Percentiles rank a stretch among this genome's conserved stretches.
phyloP scores from a whole-genome alignment of 2,797 vertebrate genomes.

The Sternarchorhynchus goeldii region DNA sequence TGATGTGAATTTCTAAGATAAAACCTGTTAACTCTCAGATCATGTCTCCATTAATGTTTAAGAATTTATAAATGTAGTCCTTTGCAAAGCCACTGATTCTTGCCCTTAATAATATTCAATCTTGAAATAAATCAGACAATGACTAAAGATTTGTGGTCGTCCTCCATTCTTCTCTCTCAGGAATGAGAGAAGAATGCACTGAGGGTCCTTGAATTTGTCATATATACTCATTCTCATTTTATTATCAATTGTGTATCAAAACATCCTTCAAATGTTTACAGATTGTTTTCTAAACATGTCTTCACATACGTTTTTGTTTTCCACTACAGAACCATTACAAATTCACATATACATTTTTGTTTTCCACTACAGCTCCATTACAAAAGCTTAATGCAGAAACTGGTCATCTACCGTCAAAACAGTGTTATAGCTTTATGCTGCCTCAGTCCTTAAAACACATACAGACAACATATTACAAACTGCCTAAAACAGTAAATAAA shows the following conservation, averaged over 20 bases:
- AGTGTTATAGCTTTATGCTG: not conserved
- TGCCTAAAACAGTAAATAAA: not conserved
- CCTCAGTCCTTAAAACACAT: not conserved
- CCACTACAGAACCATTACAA: not conserved
- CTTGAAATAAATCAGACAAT: constrained; percentile 43
- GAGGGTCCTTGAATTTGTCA: not conserved
- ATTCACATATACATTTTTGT: constrained; percentile 3
- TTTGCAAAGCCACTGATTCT: constrained; percentile 1
- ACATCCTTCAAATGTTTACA: constrained; percentile 9
- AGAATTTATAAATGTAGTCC: constrained; percentile 20
- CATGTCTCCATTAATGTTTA: constrained; percentile 3
- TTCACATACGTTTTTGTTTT: not conserved
- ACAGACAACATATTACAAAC: not conserved
- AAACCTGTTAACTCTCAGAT: constrained; percentile 14
- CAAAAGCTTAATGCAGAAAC: not conserved
- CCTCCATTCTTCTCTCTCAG: not conserved
- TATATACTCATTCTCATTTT: not conserved
- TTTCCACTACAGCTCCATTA: not conserved
- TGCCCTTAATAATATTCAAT: constrained; percentile 18
- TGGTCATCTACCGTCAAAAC: not conserved
- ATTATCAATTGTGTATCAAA: not conserved
- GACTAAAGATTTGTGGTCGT: not conserved
- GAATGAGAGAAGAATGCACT: not conserved
- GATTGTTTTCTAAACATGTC: not conserved
- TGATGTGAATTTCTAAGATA: constrained; percentile 15